phyloP scores from a whole-genome alignment of 1,140 invertebrate species.

The Cepaea nemoralis region DNA sequence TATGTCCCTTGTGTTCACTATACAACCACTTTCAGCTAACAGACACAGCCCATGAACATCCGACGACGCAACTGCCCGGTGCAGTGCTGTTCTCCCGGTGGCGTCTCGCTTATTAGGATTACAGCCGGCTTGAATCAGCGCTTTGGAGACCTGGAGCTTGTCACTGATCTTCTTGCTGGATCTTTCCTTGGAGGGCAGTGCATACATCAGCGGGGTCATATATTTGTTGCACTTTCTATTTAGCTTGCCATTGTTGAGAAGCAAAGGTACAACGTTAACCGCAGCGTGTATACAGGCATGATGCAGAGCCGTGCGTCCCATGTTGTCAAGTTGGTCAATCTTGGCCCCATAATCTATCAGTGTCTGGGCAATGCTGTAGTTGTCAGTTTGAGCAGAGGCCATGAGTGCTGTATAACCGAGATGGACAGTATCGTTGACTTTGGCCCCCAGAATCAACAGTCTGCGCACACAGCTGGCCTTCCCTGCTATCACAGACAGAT shows the following conservation, averaged over 20 bases:
- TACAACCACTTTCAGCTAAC: constrained; percentile 30
- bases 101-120: constrained; percentile 32
- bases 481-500: constrained; percentile 13
- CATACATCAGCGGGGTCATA: constrained; percentile 7
- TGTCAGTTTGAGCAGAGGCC: not conserved
- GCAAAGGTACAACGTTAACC: not conserved
- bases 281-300: constrained; percentile 19
- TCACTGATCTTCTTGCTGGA: not conserved
- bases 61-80: constrained; percentile 26
- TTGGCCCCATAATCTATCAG: constrained; percentile 25
- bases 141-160: constrained; percentile 23
- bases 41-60: constrained; percentile 16
- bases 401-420: constrained; percentile 16
- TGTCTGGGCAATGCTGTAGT: not conserved
- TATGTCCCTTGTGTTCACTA: constrained; percentile 20
- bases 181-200: not conserved
- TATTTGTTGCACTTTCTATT: not conserved
- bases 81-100: constrained; percentile 31
- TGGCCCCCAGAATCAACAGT: not conserved
- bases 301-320: constrained; percentile 12
- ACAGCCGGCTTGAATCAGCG: constrained; percentile 29
- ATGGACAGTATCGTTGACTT: constrained; percentile 5
- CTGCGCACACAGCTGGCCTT: not conserved
- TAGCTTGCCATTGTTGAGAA: constrained; percentile 16
- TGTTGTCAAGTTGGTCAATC: not conserved